A percentile compares a stretch with the other conserved stretches of the same genome.
Conservation (phyloP, 2,888 invertebrate species). For the Geophilus truncorum region DNA sequence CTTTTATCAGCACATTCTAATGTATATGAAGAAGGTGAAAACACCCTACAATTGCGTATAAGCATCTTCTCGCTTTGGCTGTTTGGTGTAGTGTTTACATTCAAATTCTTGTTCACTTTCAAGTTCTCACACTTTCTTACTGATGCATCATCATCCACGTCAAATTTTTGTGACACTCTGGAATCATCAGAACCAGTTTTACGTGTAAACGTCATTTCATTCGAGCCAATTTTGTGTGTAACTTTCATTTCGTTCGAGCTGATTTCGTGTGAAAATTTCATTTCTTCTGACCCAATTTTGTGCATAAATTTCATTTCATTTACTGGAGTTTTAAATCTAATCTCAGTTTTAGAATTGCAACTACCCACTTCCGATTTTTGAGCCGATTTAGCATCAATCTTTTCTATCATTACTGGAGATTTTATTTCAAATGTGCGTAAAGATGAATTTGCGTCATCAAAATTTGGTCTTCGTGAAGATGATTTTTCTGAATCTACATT, state of each 20-base stretch:
- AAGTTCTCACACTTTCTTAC: neutral
- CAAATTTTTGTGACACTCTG: no score
- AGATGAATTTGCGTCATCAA: no score
- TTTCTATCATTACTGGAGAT: no score
- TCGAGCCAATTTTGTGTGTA: neutral
- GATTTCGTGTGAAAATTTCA: neutral
- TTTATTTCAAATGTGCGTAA: no score
- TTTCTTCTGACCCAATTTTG: neutral
- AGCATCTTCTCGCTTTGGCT: neutral
- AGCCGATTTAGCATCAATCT: no score
- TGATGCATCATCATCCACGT: no score
- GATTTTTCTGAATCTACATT: no score
- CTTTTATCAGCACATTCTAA: neutral
- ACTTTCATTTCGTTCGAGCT: neutral
- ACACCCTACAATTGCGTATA: neutral
- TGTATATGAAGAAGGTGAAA: neutral
- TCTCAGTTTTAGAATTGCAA: no score
- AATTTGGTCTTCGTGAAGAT: no score
- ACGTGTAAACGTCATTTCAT: neutral
- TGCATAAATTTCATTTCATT: no score
- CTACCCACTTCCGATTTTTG: neutral
- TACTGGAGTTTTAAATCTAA: no score
- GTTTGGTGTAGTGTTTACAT: neutral
- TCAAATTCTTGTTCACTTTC: neutral
- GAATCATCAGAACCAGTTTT: no score